phyloP scores from a whole-genome alignment of 2,113 vertebrate genomes.

The Thunnus thynnus region DNA sequence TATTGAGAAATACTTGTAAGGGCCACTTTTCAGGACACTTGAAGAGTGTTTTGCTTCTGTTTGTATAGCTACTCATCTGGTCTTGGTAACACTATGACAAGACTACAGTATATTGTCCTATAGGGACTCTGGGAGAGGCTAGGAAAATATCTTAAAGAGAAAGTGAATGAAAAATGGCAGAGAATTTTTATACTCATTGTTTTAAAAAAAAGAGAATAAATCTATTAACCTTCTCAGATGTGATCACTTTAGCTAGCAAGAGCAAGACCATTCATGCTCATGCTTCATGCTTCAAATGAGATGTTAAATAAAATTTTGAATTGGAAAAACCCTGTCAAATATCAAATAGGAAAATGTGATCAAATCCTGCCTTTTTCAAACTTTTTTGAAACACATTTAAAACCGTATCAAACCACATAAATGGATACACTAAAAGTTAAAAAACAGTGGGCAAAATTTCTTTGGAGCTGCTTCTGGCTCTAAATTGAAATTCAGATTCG shows the following conservation, averaged over 20 bases:
- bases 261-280: not conserved
- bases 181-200: not conserved
- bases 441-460: not conserved
- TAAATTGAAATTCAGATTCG: not conserved
- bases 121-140: not conserved
- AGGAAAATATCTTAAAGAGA: not conserved
- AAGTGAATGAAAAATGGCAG: not conserved
- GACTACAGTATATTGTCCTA: not conserved
- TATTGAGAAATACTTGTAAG: not conserved
- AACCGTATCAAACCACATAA: too few species aligned
- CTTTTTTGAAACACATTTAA: not conserved
- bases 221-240: not conserved
- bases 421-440: not conserved
- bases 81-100: not conserved
- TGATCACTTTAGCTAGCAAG: not conserved
- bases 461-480: not conserved
- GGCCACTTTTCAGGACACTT: not conserved
- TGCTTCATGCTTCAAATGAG: not conserved
- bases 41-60: not conserved
- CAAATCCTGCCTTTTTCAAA: not conserved
- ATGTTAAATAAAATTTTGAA: not conserved
- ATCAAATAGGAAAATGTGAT: conserved; percentile 12
- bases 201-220: too few species aligned
- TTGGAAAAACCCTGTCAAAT: not conserved
- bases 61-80: not conserved